These are phyloP conservation scores for Sebastes schlegelii DNA, from an alignment of 2,113 vertebrate species.

Conservation along the genomic window DNA sequence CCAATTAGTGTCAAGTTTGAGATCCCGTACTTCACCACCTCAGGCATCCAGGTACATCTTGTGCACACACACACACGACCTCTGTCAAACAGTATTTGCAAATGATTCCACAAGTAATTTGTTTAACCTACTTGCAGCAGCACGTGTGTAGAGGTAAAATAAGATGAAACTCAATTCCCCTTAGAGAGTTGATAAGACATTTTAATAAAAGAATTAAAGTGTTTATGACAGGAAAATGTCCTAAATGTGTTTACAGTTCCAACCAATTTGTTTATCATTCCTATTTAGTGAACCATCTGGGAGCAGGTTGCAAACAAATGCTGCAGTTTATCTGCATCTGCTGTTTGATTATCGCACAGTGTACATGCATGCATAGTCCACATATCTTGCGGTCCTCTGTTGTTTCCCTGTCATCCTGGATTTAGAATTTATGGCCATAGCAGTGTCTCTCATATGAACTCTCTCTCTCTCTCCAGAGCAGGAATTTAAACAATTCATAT, in stretches of 20 bases:
- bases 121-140: neutral
- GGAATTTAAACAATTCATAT: slow-evolving; percentile 64
- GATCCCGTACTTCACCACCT: slow-evolving; percentile 99
- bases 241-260: slow-evolving; percentile 17
- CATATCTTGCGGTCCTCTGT: slow-evolving; percentile 27
- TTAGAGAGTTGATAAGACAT: neutral
- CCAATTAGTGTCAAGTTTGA: slow-evolving; percentile 98
- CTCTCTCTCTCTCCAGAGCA: slow-evolving; percentile 20
- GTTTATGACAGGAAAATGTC: neutral
- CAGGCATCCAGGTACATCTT: slow-evolving; percentile 93
- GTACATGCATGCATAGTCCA: slow-evolving; percentile 25
- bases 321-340: slow-evolving; percentile 25
- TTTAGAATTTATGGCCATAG: slow-evolving; percentile 40
- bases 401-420: slow-evolving; percentile 35
- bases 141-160: neutral
- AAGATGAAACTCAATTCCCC: neutral
- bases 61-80: neutral
- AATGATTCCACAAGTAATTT: neutral
- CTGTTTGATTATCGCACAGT: slow-evolving; percentile 22
- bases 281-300: neutral
- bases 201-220: neutral
- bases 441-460: slow-evolving; percentile 26
- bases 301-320: slow-evolving; percentile 5
- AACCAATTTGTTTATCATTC: slow-evolving; percentile 8
- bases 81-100: neutral